phyloP scores from a whole-genome alignment of 2,797 vertebrate species.

The Alcedo atthis region DNA sequence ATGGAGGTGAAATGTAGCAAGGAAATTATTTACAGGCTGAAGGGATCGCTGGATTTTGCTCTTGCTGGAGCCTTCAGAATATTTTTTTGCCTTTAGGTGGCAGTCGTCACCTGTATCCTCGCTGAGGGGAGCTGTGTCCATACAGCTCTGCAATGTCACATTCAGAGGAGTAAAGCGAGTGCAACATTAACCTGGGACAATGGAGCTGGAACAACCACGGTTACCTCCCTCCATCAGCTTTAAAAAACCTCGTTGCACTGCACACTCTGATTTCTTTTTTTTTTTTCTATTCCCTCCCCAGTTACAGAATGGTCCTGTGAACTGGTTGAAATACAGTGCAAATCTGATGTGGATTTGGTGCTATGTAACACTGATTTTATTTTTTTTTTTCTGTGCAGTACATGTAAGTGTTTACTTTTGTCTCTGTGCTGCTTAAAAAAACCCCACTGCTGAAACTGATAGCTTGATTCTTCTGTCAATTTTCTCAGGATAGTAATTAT shows the following conservation, averaged over 20 bases:
- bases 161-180: accelerated
- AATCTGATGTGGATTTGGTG: background rate
- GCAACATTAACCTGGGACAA: background rate
- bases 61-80: background rate
- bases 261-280: background rate
- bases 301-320: background rate
- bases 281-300: background rate
- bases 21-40: background rate
- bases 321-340: background rate
- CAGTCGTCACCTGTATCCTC: background rate
- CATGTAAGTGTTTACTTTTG: background rate
- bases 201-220: background rate
- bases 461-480: background rate
- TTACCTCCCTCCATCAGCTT: background rate
- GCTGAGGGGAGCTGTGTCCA: background rate
- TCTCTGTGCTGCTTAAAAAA: background rate
- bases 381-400: background rate
- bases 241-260: background rate
- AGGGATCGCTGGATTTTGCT: accelerated
- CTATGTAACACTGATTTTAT: background rate
- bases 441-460: accelerated
- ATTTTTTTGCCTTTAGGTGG: conserved; percentile 42
- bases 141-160: background rate
- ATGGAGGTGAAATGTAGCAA: background rate
- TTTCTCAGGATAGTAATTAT: background rate